Base-by-base conservation (phyloP, 92 coral and sea anemone species). In the Micromussa lordhowensis region DNA sequence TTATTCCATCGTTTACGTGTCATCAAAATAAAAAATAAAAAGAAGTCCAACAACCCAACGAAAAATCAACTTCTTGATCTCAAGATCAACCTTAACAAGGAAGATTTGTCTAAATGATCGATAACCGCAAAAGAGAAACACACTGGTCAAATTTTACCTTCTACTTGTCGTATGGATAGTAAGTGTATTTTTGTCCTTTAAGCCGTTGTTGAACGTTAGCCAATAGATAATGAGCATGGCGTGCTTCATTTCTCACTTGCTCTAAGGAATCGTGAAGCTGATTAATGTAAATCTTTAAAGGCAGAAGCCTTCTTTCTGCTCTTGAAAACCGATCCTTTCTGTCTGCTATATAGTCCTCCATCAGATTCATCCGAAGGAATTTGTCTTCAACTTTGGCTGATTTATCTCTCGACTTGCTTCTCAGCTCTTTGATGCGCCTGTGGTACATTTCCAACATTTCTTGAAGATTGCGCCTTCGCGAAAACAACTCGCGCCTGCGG, bases 221-320 rank as follows among this genome's bases (percentile, higher is more conserved):
- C 72, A 95, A 59, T 11, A 91, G 88, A 44, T 73, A 90, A 28
- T 79, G 54, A 2, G 94, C 82, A 29, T 93, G 94, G 3, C 87
- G 79, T 17, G 92, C 74, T 64, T 84, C 82, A 4, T 91, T 80
- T 19, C 87, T 85, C 51, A 82, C 92, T 38, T 85, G 90, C 22
- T 91, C 92, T 5, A 94, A 36, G 18, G 92, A 89, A 73, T 95
- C 95, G 44, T 90, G 95, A 3, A 95, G 88, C 38, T 93, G 95
- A 82, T 88, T 93, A 57, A 80, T 73, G 85, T 95, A 94, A 71
- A 95, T 90, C 89, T 92, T 94, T 66, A 95, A 48, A 3, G 96
- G 98, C 34, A 92, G 87, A 59, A 90, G 29, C 90, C 92, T 85
- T 29, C 91, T 85, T 86, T 95, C 96, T 12, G 99, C 98, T 49